phyloP scores from a whole-genome alignment of 2,888 invertebrate genomes.

The Tenthredo notha region DNA sequence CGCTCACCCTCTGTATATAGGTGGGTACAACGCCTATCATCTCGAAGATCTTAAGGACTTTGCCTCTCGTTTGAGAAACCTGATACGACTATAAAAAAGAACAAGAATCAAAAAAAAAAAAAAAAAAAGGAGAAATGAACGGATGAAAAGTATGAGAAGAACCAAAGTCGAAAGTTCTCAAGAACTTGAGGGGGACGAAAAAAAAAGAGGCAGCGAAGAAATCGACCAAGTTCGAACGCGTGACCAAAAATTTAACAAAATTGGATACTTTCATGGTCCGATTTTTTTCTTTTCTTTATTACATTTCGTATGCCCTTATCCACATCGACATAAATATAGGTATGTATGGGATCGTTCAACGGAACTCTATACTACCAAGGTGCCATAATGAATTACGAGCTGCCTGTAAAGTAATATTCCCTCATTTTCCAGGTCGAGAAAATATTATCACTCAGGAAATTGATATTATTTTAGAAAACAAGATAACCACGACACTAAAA shows the following conservation, averaged over 20 bases:
- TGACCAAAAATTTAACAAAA: slow-evolving; percentile 10
- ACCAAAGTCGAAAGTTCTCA: neutral
- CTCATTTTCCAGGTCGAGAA: slow-evolving; percentile 25
- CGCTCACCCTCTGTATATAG: slow-evolving; percentile 10
- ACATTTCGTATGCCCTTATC: neutral
- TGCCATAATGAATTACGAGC: slow-evolving; percentile 17
- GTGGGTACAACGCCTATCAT: neutral
- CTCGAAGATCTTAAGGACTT: slow-evolving; percentile 47
- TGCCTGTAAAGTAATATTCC: slow-evolving; percentile 4
- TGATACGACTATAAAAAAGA: slow-evolving; percentile 30
- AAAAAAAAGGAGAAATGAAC: neutral
- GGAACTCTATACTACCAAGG: slow-evolving; percentile 2
- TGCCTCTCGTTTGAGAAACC: slow-evolving; percentile 39
- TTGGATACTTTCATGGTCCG: neutral
- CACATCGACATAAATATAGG: neutral
- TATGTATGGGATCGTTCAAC: neutral
- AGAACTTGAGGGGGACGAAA: neutral
- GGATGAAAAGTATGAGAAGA: neutral
- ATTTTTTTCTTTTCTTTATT: neutral
- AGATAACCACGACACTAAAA: neutral
- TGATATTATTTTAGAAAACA: slow-evolving; percentile 50
- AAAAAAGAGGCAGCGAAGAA: neutral
- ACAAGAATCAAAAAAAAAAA: neutral
- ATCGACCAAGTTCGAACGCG: slow-evolving; percentile 8
- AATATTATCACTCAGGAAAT: slow-evolving; percentile 44